Conservation (phyloP, 2,113 vertebrate species). For the Lontra canadensis region DNA sequence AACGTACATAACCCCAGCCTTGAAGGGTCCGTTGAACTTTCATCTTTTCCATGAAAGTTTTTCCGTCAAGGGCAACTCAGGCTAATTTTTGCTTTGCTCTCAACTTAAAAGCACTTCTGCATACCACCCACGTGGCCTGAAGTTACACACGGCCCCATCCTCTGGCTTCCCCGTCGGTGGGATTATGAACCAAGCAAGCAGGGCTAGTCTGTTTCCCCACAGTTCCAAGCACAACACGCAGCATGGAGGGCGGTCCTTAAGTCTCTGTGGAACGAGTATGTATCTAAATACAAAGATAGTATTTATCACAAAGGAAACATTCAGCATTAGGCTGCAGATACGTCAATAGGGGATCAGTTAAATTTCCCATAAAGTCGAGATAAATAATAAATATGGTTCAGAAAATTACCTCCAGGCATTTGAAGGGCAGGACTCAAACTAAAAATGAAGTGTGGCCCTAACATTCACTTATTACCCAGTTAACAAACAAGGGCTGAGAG, state of each 20-base stretch:
- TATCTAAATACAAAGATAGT: not conserved
- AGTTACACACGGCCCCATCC: fast-evolving
- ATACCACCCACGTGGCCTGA: not conserved
- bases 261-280: not conserved
- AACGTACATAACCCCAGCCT: fast-evolving
- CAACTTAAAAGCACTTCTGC: not conserved
- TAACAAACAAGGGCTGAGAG: not conserved
- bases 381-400: not conserved
- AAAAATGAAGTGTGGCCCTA: too few relatives aligned
- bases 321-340: not conserved
- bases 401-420: not conserved
- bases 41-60: not conserved
- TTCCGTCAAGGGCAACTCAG: not conserved
- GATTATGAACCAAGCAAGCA: fast-evolving
- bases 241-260: not conserved
- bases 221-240: not conserved
- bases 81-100: not conserved
- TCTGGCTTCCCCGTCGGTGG: not conserved
- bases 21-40: not conserved
- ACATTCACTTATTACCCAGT: not conserved
- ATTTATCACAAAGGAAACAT: not conserved
- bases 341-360: not conserved
- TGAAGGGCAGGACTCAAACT: not conserved
- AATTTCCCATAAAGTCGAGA: not conserved
- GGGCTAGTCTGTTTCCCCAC: not conserved